A percentile compares a stretch with the other conserved stretches of the same genome.
Evolutionary conservation across 2,888 invertebrate species (phyloP).

Genomic region (Tetragnatha montana): DNA sequence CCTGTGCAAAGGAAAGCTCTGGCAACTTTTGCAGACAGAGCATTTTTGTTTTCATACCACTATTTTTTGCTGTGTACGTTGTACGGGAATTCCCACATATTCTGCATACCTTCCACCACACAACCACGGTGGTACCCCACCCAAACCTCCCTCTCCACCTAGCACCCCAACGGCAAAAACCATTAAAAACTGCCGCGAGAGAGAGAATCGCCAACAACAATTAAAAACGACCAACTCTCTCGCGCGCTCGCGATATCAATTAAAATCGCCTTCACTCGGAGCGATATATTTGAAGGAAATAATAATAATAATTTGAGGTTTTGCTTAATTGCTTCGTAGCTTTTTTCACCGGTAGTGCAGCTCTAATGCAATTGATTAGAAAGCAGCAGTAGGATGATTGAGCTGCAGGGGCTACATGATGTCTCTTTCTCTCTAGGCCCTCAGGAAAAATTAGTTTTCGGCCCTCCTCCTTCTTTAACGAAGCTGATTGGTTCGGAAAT

Average conservation of each 20-base stretch:
- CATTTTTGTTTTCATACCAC: no score
- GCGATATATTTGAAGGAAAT: constrained; percentile 5
- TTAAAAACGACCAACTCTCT: constrained; percentile 5
- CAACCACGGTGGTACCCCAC: no score
- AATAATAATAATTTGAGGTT: constrained; percentile 31
- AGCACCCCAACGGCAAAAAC: neutral
- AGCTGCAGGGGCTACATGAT: neutral
- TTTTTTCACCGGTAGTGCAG: neutral
- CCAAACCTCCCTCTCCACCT: no score
- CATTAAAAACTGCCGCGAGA: neutral
- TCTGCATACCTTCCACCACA: no score
- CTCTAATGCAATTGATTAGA: constrained; percentile 10
- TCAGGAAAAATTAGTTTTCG: neutral
- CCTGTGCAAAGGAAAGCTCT: no score
- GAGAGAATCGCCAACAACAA: neutral
- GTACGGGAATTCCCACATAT: no score
- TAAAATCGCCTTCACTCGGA: neutral
- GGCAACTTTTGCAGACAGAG: no score
- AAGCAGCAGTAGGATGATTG: neutral
- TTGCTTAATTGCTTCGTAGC: constrained; percentile 20
- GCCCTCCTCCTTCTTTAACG: neutral
- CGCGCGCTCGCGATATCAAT: constrained; percentile 1
- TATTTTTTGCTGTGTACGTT: no score
- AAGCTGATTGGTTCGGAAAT: constrained; percentile 7
- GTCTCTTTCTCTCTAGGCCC: neutral